phyloP scores from a whole-genome alignment of 2,888 invertebrate species.

The Agonopterix alstromeriana region DNA sequence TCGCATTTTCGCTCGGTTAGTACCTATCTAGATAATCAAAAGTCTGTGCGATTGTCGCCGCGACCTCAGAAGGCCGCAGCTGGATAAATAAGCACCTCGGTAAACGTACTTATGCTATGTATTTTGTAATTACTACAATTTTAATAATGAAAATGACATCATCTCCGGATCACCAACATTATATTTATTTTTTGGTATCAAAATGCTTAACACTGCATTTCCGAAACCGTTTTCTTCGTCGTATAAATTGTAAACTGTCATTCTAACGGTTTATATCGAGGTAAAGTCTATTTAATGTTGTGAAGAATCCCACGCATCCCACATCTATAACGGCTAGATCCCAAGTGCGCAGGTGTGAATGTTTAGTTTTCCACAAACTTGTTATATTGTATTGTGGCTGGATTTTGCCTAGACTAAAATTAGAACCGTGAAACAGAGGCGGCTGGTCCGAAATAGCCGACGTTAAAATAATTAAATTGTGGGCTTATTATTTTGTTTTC shows the following conservation, averaged over 20 bases:
- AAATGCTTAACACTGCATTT: not conserved
- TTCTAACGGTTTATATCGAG: slow-evolving; percentile 11
- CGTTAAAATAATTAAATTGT: no score
- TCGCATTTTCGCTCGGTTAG: not conserved
- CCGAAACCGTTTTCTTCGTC: not conserved
- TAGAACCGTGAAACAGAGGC: no score
- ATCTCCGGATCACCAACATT: slow-evolving; percentile 15
- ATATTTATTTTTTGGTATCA: not conserved
- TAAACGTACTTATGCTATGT: slow-evolving; percentile 18
- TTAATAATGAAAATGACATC: slow-evolving; percentile 55
- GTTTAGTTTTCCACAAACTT: slow-evolving; percentile 17
- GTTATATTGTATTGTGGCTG: not conserved
- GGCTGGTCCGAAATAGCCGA: no score
- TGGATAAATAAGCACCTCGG: slow-evolving; percentile 44
- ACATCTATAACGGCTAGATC: slow-evolving; percentile 24
- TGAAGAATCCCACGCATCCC: slow-evolving; percentile 33
- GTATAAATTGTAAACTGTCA: slow-evolving; percentile 11
- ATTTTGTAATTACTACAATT: slow-evolving; percentile 40
- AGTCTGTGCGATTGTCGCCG: not conserved
- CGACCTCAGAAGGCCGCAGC: slow-evolving; percentile 68
- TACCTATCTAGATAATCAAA: not conserved
- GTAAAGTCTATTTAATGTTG: not conserved
- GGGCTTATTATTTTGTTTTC: no score
- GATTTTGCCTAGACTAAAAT: no score
- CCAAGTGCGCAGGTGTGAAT: slow-evolving; percentile 23